These are phyloP conservation scores for Hyppa rectilinea DNA, from an alignment of 2,888 invertebrate genomes.

Conservation along the genomic window DNA sequence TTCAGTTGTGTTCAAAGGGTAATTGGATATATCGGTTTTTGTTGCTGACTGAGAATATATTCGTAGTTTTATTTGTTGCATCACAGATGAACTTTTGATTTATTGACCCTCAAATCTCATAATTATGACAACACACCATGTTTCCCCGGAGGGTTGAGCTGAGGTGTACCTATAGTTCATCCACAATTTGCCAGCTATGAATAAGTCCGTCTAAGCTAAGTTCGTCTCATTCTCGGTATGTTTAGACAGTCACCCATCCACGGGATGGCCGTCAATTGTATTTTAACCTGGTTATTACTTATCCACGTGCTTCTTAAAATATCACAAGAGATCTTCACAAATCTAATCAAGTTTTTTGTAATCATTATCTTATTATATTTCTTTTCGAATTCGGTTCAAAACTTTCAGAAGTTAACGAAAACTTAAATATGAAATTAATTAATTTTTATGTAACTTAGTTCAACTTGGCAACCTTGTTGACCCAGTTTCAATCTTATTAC, in stretches of 20 bases:
- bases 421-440: slow-evolving; percentile 46
- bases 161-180: too few relatives aligned
- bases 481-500: slow-evolving; percentile 56
- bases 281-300: too few relatives aligned
- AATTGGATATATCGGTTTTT: slow-evolving; percentile 7
- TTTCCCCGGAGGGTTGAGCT: too few relatives aligned
- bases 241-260: too few relatives aligned
- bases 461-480: slow-evolving; percentile 43
- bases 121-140: too few relatives aligned
- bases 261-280: too few relatives aligned
- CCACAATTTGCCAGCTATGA: too few relatives aligned
- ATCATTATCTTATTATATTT: slow-evolving; percentile 9
- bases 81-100: neutral
- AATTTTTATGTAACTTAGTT: slow-evolving; percentile 46
- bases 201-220: too few relatives aligned
- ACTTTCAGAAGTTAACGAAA: slow-evolving; percentile 32
- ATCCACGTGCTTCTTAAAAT: too few relatives aligned
- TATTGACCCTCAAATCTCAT: neutral
- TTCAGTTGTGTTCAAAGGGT: slow-evolving; percentile 9
- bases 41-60: neutral
- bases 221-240: too few relatives aligned
- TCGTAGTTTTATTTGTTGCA: neutral
- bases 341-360: neutral
- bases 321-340: neutral
- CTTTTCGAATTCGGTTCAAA: slow-evolving; percentile 18